phyloP scores from a whole-genome alignment of 2,797 vertebrate genomes.

The Varecia variegata region DNA sequence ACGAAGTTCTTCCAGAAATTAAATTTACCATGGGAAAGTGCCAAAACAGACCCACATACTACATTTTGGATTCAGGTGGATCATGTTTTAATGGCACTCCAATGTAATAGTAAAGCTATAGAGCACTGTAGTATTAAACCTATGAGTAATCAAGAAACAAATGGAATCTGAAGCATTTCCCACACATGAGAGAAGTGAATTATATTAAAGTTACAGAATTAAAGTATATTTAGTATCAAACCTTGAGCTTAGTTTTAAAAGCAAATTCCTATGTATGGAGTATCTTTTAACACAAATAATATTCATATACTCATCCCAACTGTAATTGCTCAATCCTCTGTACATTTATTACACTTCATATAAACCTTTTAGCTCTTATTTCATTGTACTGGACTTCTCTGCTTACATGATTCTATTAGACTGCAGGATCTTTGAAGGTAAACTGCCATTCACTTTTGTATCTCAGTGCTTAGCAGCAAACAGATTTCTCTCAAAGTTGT shows the following conservation, averaged over 20 bases:
- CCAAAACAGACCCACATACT: not conserved
- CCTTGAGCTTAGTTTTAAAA: not conserved
- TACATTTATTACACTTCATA: not conserved
- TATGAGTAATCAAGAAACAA: conserved; percentile 24
- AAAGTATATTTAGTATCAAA: conserved; percentile 35
- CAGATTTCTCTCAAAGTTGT: not conserved
- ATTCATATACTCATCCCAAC: conserved; percentile 24
- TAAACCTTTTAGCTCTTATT: conserved; percentile 23
- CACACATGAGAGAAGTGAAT: not conserved
- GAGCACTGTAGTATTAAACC: not conserved
- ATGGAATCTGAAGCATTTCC: not conserved
- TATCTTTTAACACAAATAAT: conserved; percentile 14
- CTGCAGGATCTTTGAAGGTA: not conserved
- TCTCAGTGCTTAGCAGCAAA: not conserved
- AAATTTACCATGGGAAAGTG: not conserved
- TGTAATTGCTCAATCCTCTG: not conserved
- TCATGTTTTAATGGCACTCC: not conserved
- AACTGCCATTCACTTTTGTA: conserved; percentile 24
- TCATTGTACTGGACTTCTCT: not conserved
- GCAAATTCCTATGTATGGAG: not conserved
- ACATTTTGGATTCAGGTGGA: not conserved
- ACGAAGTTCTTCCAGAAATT: not conserved
- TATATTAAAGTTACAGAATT: conserved; percentile 13
- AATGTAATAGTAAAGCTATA: not conserved
- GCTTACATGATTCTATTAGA: not conserved